Conservation (phyloP, 64 coral and sea anemone genomes). For the Actinia equina region DNA sequence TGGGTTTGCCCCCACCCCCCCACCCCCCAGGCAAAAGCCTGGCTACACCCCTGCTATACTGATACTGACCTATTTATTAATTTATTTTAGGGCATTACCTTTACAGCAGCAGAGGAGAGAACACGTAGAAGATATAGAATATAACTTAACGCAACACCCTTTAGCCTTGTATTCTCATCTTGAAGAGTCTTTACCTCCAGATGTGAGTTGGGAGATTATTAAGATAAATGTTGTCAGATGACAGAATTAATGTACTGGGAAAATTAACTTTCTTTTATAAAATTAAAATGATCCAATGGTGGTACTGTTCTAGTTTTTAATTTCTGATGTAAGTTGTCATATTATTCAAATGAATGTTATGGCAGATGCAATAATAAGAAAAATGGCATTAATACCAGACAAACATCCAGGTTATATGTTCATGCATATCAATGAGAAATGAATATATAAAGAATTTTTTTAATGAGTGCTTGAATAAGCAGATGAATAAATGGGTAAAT, state of each 20-base stretch:
- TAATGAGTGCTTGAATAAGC: no score
- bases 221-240: neutral
- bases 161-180: slow-evolving; percentile 90
- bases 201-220: slow-evolving; percentile 52
- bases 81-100: slow-evolving; percentile 57
- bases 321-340: slow-evolving; percentile 71
- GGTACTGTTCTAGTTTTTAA: slow-evolving; percentile 44
- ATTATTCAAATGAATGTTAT: neutral
- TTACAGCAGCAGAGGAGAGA: slow-evolving; percentile 93
- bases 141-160: slow-evolving; percentile 85
- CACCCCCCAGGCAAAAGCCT: neutral
- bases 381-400: no score
- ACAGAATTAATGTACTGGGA: neutral
- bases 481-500: neutral
- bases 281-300: no score
- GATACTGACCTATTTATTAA: neutral
- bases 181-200: slow-evolving; percentile 90
- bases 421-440: no score
- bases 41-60: neutral
- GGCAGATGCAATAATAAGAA: no score
- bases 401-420: no score
- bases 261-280: no score
- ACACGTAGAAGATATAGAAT: slow-evolving; percentile 94
- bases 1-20: no score
- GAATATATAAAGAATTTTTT: no score